Percentiles rank a stretch among this genome's conserved stretches.
Evolutionary conservation across 2,888 invertebrate genomes (phyloP).

Genomic region (Thalpophila matura): DNA sequence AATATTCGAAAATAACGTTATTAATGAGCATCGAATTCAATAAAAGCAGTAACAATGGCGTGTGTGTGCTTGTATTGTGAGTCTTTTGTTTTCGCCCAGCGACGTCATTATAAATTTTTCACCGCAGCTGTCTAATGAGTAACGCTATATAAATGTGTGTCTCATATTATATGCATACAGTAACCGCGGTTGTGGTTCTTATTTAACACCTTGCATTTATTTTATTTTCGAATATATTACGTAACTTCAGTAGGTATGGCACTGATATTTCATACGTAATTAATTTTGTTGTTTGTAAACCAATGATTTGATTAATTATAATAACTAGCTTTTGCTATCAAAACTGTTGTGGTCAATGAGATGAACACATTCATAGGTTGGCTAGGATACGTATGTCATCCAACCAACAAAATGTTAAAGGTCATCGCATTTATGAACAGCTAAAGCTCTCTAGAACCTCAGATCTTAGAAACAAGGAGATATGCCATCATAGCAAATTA

Average conservation of each 20-base stretch:
- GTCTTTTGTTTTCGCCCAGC: slow-evolving; percentile 78
- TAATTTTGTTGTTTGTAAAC: neutral
- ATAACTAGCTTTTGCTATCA: neutral
- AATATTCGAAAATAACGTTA: slow-evolving; percentile 70
- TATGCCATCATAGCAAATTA: too few species aligned
- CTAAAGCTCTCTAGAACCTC: too few species aligned
- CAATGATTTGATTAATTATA: slow-evolving; percentile 4
- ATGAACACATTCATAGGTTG: neutral
- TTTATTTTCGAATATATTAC: neutral
- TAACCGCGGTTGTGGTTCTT: neutral
- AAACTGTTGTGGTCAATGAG: neutral
- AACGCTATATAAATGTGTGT: slow-evolving; percentile 66
- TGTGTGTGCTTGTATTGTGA: slow-evolving; percentile 83
- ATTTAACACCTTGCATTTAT: slow-evolving; percentile 19
- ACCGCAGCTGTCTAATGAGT: slow-evolving; percentile 84
- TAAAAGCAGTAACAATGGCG: slow-evolving; percentile 85
- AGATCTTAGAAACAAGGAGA: too few species aligned
- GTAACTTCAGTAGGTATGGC: neutral
- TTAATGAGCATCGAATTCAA: slow-evolving; percentile 88
- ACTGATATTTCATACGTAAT: neutral
- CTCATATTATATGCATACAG: slow-evolving; percentile 59
- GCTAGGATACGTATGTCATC: neutral
- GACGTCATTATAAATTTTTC: slow-evolving; percentile 83
- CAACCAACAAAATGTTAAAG: neutral
- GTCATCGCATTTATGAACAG: too few species aligned